Percentiles rank a stretch among this genome's conserved stretches.
phyloP scores from a whole-genome alignment of 2,888 invertebrate genomes.

The Orchestes rusci region DNA sequence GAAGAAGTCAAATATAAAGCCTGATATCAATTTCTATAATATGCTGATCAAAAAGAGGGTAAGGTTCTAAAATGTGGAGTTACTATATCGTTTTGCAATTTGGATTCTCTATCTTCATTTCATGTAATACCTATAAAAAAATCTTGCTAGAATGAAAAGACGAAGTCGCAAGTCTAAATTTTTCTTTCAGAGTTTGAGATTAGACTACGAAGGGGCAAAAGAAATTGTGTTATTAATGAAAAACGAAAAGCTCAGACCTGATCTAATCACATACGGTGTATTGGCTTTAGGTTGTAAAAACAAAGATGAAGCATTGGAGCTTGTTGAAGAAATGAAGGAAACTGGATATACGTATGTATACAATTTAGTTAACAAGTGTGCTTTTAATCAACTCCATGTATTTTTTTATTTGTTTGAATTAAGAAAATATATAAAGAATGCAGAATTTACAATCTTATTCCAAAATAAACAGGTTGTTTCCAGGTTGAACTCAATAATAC shows the following conservation, averaged over 20 bases:
- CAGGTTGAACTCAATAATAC: slow-evolving; percentile 67
- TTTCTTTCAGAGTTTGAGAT: slow-evolving; percentile 48
- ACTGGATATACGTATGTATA: slow-evolving; percentile 54
- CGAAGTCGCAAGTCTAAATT: too few species aligned
- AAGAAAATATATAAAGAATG: too few species aligned
- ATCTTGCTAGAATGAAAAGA: too few species aligned
- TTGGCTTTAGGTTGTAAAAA: slow-evolving; percentile 71
- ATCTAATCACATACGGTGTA: slow-evolving; percentile 81
- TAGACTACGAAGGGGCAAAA: slow-evolving; percentile 62
- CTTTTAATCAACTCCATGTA: too few species aligned
- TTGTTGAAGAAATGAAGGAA: slow-evolving; percentile 64
- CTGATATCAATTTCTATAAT: slow-evolving; percentile 81
- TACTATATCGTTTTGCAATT: background rate
- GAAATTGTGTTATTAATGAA: slow-evolving; percentile 53
- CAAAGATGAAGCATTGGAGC: slow-evolving; percentile 53
- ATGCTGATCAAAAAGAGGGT: slow-evolving; percentile 72
- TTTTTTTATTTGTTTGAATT: too few species aligned
- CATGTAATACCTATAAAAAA: too few species aligned
- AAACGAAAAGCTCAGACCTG: slow-evolving; percentile 50
- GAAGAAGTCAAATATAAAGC: slow-evolving; percentile 50
- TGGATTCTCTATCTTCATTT: too few species aligned
- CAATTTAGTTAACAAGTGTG: too few species aligned
- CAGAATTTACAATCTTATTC: too few species aligned
- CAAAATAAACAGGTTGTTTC: too few species aligned
- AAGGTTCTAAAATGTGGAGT: slow-evolving; percentile 1